Evolutionary conservation across 2,113 vertebrate genomes (phyloP).

Genomic region (Macaca fascicularis): T2T-MFA8v1.1 NC_088392.1:5820501-5821000

Average conservation of each 20-base stretch:
- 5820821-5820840: not conserved
- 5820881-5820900: not conserved
- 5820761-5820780: not conserved
- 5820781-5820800: no score
- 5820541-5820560: no score
- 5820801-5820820: no score
- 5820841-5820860: not conserved
- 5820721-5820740: not conserved
- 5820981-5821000: fast-evolving
- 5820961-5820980: fast-evolving
- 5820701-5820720: not conserved
- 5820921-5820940: not conserved
- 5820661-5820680: not conserved
- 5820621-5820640: no score
- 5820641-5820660: not conserved
- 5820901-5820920: no score
- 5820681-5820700: not conserved
- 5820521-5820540: no score
- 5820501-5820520: no score
- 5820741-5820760: not conserved
- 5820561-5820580: no score
- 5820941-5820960: not conserved
- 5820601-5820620: no score
- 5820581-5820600: no score
- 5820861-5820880: fast-evolving